phyloP scores from a whole-genome alignment of 1,140 invertebrate species.

The Lithobius niger region DNA sequence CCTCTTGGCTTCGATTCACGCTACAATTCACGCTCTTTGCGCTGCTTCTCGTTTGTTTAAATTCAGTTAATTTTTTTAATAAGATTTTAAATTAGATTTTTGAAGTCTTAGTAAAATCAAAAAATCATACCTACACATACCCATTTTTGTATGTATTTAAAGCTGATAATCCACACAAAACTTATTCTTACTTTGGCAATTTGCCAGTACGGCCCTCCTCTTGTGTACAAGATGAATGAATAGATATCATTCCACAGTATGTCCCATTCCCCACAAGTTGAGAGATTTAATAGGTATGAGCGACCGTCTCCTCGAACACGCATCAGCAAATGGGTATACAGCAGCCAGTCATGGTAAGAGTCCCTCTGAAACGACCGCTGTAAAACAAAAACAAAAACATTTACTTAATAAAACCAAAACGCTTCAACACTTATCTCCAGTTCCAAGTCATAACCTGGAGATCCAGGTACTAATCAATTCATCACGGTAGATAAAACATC shows the following conservation, averaged over 20 bases:
- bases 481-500: too few species aligned
- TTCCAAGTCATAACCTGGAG: too few species aligned
- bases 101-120: background rate
- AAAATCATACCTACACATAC: too few species aligned
- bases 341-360: constrained; percentile 50
- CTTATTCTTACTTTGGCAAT: constrained; percentile 49
- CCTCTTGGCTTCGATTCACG: too few species aligned
- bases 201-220: constrained; percentile 96
- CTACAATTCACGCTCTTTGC: too few species aligned
- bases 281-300: constrained; percentile 64
- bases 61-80: too few species aligned
- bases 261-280: constrained; percentile 53
- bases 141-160: constrained; percentile 22
- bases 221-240: constrained; percentile 67
- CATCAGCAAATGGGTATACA: constrained; percentile 70
- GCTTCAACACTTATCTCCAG: too few species aligned
- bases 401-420: too few species aligned
- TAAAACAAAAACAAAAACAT: constrained; percentile 18
- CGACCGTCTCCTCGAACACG: constrained; percentile 82
- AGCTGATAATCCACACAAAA: constrained; percentile 5
- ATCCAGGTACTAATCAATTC: too few species aligned
- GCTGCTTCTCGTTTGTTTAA: too few species aligned
- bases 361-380: constrained; percentile 72
- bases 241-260: constrained; percentile 71
- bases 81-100: background rate